A percentile compares a stretch with the other conserved stretches of the same genome.
Evolutionary conservation across 2,797 vertebrate species (phyloP).

Genomic region (Pelodytes ibericus): DNA sequence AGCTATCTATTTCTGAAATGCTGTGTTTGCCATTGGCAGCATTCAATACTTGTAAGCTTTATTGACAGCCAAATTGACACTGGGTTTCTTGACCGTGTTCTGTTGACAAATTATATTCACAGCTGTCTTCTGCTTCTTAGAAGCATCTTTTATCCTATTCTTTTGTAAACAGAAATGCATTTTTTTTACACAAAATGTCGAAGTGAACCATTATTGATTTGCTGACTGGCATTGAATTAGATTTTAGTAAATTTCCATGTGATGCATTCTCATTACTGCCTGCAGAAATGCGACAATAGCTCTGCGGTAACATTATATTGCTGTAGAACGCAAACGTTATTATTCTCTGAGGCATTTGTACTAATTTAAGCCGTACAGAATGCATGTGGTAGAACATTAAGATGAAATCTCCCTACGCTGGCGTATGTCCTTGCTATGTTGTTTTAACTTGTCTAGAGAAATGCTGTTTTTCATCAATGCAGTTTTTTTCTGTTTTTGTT

Average conservation of each 20-base stretch:
- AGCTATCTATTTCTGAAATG: background rate
- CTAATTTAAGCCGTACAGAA: background rate
- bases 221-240: constrained; percentile 8
- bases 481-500: too few species aligned
- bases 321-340: background rate
- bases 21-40: background rate
- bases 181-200: constrained; percentile 26
- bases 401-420: too few species aligned
- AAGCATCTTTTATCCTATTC: constrained; percentile 17
- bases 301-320: background rate
- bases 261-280: constrained; percentile 4
- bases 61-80: background rate
- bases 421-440: too few species aligned
- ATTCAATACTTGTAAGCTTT: background rate
- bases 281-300: background rate
- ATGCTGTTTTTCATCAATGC: too few species aligned
- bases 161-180: constrained; percentile 17
- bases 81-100: background rate
- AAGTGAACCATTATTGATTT: constrained; percentile 26
- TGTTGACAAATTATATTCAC: constrained; percentile 12
- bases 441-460: too few species aligned
- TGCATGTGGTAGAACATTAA: background rate
- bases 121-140: constrained; percentile 14
- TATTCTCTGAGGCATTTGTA: background rate
- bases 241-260: constrained; percentile 23